Base-by-base conservation (phyloP, 2,888 invertebrate genomes). In the Auanema sp. region DNA sequence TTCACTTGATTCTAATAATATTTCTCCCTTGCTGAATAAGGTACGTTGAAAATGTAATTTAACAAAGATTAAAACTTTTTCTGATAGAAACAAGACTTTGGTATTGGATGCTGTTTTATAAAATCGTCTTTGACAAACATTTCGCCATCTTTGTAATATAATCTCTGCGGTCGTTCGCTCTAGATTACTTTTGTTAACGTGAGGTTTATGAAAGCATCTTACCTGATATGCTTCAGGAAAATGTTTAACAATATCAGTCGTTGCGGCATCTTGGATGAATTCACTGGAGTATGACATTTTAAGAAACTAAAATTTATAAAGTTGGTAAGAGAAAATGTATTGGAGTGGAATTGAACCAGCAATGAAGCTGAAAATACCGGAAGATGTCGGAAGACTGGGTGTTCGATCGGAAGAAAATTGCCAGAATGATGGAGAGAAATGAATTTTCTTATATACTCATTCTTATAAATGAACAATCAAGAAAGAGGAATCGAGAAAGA, bases 211-310 rank as follows among this genome's bases (percentile, higher is more conserved):
- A 33, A 8, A 33, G 33, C 33, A n/a, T n/a, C n/a, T n/a, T 33
- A 33, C 33, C 33, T 33, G 33, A 33, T 33, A 33, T 5, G 33
- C 33, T 5, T 33, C 33, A 5, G 33, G 8, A 67, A 72, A 72
- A 4, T 62, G 54, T 40, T 72, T 68, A 10, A 72, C 56, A 60
- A 72, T 60, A 55, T 70, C 70, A 50, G 66, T 68, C 24, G 72
- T 72, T 12, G 72, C 66, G 6, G 64, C 49, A 56, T 72, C 72
- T 67, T 71, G 71, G 21, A 58, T 47, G 41, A 64, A 58, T 25
- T 44, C 51, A 42, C 66, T 64, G 57, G 33, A 33, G 33, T 33
- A 33, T 33, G 33, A 33, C 33, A 33, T 33, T 33, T 33, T 8
- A 3, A 33, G 3, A 33, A 33, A 33, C 33, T 33, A 8, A 33